Evolutionary conservation across 2,888 invertebrate genomes (phyloP), one percentile per base, ranked within the genome.

Genomic region (Eumacrocentrus americanus): DNA sequence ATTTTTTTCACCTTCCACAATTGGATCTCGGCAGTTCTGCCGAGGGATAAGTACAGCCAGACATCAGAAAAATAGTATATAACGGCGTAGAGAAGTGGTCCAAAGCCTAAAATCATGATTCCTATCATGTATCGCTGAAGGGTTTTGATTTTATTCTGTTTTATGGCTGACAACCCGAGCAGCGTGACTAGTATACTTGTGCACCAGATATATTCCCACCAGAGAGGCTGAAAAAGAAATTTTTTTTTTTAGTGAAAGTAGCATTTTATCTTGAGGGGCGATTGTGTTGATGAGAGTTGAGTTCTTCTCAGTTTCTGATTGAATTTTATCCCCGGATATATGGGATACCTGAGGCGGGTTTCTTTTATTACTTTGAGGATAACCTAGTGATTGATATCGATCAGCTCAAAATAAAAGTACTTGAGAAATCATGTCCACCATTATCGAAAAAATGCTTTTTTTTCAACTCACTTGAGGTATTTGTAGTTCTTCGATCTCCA

Each of bases 151-250:
- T 90, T 89, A 83, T 97, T 98, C 69, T 88, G 89, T 71, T 93
- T 90, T 67, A 94, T 88, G 37, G 97, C 93, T 29, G 92, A 88
- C 54, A 96, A 84, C 3, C 93, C 96, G 60, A 95, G 83, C 81
- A 95, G 90, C 11, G 94, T 92, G 37, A 93, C 85, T 29, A 94
- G 80, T 59, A 95, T 83, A 70, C 95, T 95, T 18, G 89, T 82
- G 69, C 93, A 89, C 96, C 97, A 98, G 72, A 92, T 86, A 81
- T 95, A 97, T 82, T 98, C 97, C 97, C 97, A 98, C 83, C 89
- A 87, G 47, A 92, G 82, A 1, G 94, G 93, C 88, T 91, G 83
- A 56, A 85, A 86, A 65, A 64, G 29, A 69, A 70, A n/a, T n/a
- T n/a, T n/a, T n/a, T n/a, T n/a, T n/a, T n/a, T 65, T 67, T 61